A percentile compares a stretch with the other conserved stretches of the same genome.
phyloP scores from a whole-genome alignment of 2,113 vertebrate genomes.

The Strigops habroptila region DNA sequence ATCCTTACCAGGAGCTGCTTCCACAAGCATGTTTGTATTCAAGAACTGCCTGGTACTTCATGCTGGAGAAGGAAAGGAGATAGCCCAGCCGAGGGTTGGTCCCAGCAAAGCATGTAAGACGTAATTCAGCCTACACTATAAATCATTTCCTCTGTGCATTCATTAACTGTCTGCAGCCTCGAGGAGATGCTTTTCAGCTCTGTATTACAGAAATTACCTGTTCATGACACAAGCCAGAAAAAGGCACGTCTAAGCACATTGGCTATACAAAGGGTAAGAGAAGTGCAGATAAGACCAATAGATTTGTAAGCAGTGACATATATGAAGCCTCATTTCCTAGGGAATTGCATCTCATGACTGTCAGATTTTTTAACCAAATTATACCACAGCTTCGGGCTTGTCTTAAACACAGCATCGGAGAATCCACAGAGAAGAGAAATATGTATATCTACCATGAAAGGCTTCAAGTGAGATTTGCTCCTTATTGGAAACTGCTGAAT shows the following conservation, averaged over 20 bases:
- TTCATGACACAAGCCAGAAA: not conserved
- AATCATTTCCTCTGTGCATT: not conserved
- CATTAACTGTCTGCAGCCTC: not conserved
- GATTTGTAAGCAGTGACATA: not conserved
- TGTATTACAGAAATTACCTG: constrained; percentile 7
- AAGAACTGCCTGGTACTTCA: not conserved
- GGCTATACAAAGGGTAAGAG: not conserved
- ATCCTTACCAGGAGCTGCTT: not conserved
- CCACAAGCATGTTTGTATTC: not conserved
- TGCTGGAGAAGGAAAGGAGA: not conserved
- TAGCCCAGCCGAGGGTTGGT: not conserved
- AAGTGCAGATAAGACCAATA: not conserved
- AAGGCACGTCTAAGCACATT: not conserved
- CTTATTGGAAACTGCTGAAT: not conserved
- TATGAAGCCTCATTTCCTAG: not conserved
- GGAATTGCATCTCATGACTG: not conserved
- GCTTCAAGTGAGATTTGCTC: not conserved
- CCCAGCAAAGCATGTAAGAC: not conserved
- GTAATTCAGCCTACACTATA: not conserved
- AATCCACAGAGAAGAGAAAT: not conserved
- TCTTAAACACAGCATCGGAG: not conserved
- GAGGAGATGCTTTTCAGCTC: not conserved
- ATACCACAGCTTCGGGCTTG: constrained; percentile 7
- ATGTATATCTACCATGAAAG: not conserved
- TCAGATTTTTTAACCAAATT: constrained; percentile 19